A percentile compares a stretch with the other conserved stretches of the same genome.
phyloP scores from a whole-genome alignment of 2,113 vertebrate species.

The Cyprinodon brontotheroides region DNA sequence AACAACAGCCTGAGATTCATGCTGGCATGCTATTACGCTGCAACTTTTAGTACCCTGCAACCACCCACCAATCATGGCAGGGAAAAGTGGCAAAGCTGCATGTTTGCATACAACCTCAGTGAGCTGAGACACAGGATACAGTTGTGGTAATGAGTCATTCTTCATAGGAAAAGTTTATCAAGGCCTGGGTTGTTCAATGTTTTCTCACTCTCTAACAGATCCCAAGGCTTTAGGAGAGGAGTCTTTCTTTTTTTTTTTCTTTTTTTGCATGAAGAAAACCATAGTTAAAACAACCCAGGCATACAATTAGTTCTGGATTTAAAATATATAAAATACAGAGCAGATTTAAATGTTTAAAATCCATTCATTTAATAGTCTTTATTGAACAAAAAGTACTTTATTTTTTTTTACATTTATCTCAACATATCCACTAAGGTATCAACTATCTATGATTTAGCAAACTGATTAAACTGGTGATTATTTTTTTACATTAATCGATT shows the following conservation, averaged over 20 bases:
- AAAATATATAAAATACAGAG: background rate
- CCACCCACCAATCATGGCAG: constrained; percentile 1
- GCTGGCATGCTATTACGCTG: constrained; percentile 32
- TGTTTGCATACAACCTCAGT: constrained; percentile 29
- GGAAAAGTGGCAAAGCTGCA: constrained; percentile 1
- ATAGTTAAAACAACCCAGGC: background rate
- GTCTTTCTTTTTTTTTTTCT: background rate
- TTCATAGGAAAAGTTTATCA: constrained; percentile 31
- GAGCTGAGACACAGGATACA: constrained; percentile 7
- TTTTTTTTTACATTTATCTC: too few species aligned
- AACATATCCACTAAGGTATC: too few species aligned
- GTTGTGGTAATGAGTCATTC: constrained; percentile 52
- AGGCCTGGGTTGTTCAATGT: constrained; percentile 8
- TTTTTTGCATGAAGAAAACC: too few species aligned
- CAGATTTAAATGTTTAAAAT: background rate
- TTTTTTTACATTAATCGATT: too few species aligned
- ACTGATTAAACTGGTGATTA: too few species aligned
- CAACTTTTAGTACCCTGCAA: constrained; percentile 35
- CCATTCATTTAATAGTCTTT: too few species aligned
- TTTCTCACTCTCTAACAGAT: constrained; percentile 18
- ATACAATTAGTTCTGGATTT: background rate
- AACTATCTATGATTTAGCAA: too few species aligned
- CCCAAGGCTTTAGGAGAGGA: background rate
- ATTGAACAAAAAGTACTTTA: too few species aligned
- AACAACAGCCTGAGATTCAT: constrained; percentile 62